These are phyloP conservation scores for Akabosia matsudoensis DNA, from an alignment of 1,140 invertebrate genomes.

Conservation along the genomic window DNA sequence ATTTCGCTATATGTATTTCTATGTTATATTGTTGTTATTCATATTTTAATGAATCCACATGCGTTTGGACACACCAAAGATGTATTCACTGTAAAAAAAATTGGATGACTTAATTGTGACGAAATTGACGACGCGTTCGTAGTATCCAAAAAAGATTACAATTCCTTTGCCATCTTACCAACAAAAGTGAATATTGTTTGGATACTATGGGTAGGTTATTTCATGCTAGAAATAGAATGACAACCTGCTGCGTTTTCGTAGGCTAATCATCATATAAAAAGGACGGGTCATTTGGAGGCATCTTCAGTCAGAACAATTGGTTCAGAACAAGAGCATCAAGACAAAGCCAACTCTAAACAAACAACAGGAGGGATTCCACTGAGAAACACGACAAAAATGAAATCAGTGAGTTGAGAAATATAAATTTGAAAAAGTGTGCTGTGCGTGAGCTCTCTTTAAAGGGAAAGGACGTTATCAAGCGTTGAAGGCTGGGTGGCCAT, in stretches of 20 bases:
- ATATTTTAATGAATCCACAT: background rate
- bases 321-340: background rate
- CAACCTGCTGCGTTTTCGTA: background rate
- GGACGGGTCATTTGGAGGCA: background rate
- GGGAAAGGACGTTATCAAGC: too few species aligned
- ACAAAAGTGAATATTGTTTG: too few species aligned
- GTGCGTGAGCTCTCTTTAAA: too few species aligned
- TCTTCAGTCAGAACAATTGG: background rate
- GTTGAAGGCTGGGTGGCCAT: too few species aligned
- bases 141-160: too few species aligned
- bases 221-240: background rate
- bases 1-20: too few species aligned
- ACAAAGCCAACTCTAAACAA: background rate
- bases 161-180: background rate
- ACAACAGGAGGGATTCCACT: background rate
- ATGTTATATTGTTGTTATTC: too few species aligned
- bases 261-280: conserved; percentile 4
- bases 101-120: conserved; percentile 19
- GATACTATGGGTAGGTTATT: too few species aligned
- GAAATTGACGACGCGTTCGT: conserved; percentile 8
- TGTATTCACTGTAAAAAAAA: background rate
- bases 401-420: conserved; percentile 7
- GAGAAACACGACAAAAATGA: conserved; percentile 2
- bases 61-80: background rate
- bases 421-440: background rate